Evolutionary conservation across 1,140 invertebrate genomes (phyloP).

Genomic region (Aleiodes sp.): DNA sequence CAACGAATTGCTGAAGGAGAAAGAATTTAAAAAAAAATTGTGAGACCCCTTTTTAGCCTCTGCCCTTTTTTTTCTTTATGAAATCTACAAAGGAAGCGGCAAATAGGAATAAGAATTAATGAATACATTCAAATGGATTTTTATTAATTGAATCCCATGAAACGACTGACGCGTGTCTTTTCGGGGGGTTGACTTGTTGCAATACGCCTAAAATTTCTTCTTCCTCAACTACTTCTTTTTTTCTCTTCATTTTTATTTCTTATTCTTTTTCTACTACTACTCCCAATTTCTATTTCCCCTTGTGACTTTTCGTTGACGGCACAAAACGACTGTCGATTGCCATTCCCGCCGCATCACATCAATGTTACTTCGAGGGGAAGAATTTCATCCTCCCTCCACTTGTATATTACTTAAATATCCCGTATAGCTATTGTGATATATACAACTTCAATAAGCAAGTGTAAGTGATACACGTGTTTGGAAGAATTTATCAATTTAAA

Average conservation of each 20-base stretch:
- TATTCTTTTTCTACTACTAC: background rate
- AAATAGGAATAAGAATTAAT: constrained; percentile 56
- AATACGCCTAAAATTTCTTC: constrained; percentile 35
- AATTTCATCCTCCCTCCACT: background rate
- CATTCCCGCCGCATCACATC: constrained; percentile 1
- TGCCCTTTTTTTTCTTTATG: background rate
- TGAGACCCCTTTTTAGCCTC: constrained; percentile 11
- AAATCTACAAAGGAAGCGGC: constrained; percentile 37
- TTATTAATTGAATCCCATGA: constrained; percentile 61
- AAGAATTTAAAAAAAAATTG: constrained; percentile 26
- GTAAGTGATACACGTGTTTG: too few species aligned
- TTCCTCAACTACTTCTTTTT: constrained; percentile 3
- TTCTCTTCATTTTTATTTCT: constrained; percentile 12
- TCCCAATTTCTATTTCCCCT: background rate
- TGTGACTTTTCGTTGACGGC: background rate
- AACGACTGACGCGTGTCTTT: constrained; percentile 19
- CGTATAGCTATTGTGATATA: background rate
- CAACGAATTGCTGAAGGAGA: constrained; percentile 30
- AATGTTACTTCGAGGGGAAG: background rate
- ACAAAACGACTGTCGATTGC: constrained; percentile 2
- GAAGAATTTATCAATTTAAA: too few species aligned
- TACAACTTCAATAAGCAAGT: too few species aligned
- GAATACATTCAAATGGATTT: constrained; percentile 60
- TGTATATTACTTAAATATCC: background rate
- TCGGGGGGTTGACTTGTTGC: constrained; percentile 47